Conservation (phyloP, 2,888 invertebrate genomes). For the Gymnoscelis rufifasciata region DNA sequence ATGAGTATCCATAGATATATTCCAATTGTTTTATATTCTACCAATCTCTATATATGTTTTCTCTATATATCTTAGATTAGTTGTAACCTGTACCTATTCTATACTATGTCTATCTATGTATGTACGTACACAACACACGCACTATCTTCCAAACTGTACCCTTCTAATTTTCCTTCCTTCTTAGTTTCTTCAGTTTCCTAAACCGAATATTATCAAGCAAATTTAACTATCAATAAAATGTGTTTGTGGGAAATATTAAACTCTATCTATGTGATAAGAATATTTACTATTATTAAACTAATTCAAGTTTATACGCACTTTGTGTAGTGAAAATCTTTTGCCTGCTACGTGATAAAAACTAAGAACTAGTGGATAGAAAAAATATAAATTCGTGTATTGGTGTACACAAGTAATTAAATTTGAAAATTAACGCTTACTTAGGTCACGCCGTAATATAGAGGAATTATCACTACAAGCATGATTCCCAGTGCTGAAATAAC, state of each 20-base stretch:
- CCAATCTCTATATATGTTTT: conserved; percentile 1
- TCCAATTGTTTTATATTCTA: conserved; percentile 4
- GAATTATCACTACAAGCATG: conserved; percentile 55
- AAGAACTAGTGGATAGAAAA: conserved; percentile 50
- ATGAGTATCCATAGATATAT: conserved; percentile 10
- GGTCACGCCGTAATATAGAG: conserved; percentile 57
- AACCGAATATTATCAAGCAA: conserved; percentile 62
- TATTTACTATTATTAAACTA: conserved; percentile 40
- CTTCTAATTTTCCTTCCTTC: conserved; percentile 27
- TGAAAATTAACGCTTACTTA: conserved; percentile 60
- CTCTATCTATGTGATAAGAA: conserved; percentile 45
- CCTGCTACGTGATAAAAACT: conserved; percentile 66
- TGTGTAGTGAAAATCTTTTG: conserved; percentile 62
- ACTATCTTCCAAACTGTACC: conserved; percentile 41
- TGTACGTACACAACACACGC: conserved; percentile 30
- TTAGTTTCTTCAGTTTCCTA: conserved; percentile 33
- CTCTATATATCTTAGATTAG: conserved; percentile 9
- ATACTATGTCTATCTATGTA: conserved; percentile 10
- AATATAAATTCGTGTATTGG: conserved; percentile 56
- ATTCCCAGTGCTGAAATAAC: conserved; percentile 42
- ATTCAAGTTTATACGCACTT: conserved; percentile 62
- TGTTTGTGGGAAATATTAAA: conserved; percentile 31
- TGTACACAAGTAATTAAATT: conserved; percentile 49
- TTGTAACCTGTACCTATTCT: conserved; percentile 11
- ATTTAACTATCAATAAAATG: conserved; percentile 67